A percentile compares a stretch with the other conserved stretches of the same genome.
Conservation (phyloP, 2,888 invertebrate species). For the Eumerus sabulonum region DNA sequence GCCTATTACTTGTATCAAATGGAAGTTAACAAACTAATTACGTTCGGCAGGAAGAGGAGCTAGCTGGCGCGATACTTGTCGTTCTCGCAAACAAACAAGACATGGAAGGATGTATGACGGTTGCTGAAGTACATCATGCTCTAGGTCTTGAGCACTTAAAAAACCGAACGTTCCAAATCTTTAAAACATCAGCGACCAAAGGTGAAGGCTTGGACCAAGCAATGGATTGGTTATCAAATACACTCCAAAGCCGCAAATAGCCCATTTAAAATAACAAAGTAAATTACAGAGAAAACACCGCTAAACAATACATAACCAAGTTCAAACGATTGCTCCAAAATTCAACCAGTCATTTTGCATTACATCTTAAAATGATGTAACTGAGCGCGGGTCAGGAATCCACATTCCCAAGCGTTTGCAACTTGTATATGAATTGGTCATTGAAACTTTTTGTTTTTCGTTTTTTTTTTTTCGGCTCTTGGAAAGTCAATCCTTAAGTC, state of each 20-base stretch:
- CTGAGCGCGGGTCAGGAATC: slow-evolving; percentile 27
- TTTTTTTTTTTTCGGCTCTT: slow-evolving; percentile 20
- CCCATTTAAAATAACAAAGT: slow-evolving; percentile 64
- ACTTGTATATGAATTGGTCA: slow-evolving; percentile 44
- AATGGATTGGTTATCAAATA: slow-evolving; percentile 99
- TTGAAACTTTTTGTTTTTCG: slow-evolving; percentile 1
- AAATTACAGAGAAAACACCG: too few relatives aligned
- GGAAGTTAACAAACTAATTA: background rate
- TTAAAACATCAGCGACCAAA: slow-evolving; percentile 98
- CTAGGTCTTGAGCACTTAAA: slow-evolving; percentile 96
- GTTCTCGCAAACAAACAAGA: slow-evolving; percentile 99
- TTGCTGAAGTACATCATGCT: slow-evolving; percentile 97
- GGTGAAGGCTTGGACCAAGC: slow-evolving; percentile 99
- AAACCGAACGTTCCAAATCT: slow-evolving; percentile 97
- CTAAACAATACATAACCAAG: slow-evolving; percentile 9
- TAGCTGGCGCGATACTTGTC: slow-evolving; percentile 96
- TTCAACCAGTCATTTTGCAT: slow-evolving; percentile 26
- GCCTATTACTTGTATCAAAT: background rate
- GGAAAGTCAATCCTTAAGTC: slow-evolving; percentile 34
- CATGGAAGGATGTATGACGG: slow-evolving; percentile 97
- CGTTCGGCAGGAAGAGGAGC: slow-evolving; percentile 92
- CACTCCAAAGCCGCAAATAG: slow-evolving; percentile 93
- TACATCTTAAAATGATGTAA: slow-evolving; percentile 15
- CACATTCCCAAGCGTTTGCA: slow-evolving; percentile 41
- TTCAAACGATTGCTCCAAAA: slow-evolving; percentile 32